A percentile compares a stretch with the other conserved stretches of the same genome.
phyloP scores from a whole-genome alignment of 2,113 vertebrate genomes.

The Sisor rabdophorus region DNA sequence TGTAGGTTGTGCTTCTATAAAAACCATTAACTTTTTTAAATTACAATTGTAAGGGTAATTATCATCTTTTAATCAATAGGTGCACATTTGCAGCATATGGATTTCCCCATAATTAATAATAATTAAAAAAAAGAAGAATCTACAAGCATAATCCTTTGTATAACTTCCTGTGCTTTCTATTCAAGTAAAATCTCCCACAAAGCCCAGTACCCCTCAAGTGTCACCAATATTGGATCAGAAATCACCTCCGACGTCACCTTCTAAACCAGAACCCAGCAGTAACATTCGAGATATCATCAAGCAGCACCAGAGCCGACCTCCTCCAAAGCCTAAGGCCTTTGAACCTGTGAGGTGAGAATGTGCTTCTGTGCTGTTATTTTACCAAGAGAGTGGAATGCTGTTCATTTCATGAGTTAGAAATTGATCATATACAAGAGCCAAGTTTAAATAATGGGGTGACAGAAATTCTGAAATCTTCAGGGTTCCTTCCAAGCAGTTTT shows the following conservation, averaged over 20 bases:
- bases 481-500: conserved; percentile 62
- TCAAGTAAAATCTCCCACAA: conserved; percentile 39
- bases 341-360: conserved; percentile 73
- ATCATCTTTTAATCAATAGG: background rate
- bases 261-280: conserved; percentile 71
- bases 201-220: conserved; percentile 28
- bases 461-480: conserved; percentile 55
- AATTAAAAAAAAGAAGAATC: background rate
- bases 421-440: background rate
- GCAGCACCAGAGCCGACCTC: conserved; percentile 79
- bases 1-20: too few relatives aligned
- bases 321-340: conserved; percentile 64
- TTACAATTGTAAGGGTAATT: too few relatives aligned
- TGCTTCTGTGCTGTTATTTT: background rate
- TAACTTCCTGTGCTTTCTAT: background rate
- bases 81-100: background rate
- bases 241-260: conserved; percentile 18
- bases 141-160: background rate
- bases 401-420: conserved; percentile 13
- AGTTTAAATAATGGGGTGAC: background rate
- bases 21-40: too few relatives aligned
- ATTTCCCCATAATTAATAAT: background rate
- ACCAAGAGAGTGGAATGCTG: conserved; percentile 3
- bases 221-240: background rate
- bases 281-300: conserved; percentile 88